These are phyloP conservation scores for Muschampia staudingeri DNA, from an alignment of 2,888 invertebrate species.

Conservation along the genomic window DNA sequence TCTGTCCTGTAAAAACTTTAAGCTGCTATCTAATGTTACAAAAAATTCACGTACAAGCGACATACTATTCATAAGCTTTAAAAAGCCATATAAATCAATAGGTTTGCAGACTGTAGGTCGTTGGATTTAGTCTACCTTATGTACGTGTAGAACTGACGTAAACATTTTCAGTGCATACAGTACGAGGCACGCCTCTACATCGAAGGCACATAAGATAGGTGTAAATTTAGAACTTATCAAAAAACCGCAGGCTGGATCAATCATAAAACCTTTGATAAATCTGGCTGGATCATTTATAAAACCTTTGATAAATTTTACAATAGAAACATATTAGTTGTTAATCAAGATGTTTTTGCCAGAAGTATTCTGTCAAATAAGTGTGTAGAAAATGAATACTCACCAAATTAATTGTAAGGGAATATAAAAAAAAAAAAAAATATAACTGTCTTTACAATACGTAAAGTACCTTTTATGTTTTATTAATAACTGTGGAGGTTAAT, in stretches of 20 bases:
- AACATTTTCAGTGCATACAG: conserved; percentile 17
- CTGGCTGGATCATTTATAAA: not conserved
- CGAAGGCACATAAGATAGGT: not conserved
- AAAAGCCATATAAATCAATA: not conserved
- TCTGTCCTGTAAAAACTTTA: conserved; percentile 2
- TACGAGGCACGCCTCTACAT: conserved; percentile 22
- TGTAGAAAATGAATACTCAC: not conserved
- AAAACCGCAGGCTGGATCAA: conserved; percentile 19
- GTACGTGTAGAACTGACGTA: not conserved
- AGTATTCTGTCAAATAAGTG: conserved; percentile 5
- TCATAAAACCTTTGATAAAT: not conserved
- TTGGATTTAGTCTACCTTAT: not conserved
- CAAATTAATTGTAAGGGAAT: not conserved
- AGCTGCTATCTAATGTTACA: not conserved
- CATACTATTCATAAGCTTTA: not conserved
- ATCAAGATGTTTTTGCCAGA: conserved; percentile 8
- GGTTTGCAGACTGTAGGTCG: not conserved
- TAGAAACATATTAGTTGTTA: not conserved
- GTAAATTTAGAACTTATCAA: not conserved
- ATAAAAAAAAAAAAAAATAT: not conserved
- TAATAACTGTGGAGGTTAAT: no score
- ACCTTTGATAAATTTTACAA: not conserved
- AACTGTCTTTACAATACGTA: not conserved
- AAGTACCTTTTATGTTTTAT: not conserved
- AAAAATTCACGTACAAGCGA: not conserved